Conservation (phyloP, 2,797 vertebrate genomes). For the Sibirionetta formosa region DNA sequence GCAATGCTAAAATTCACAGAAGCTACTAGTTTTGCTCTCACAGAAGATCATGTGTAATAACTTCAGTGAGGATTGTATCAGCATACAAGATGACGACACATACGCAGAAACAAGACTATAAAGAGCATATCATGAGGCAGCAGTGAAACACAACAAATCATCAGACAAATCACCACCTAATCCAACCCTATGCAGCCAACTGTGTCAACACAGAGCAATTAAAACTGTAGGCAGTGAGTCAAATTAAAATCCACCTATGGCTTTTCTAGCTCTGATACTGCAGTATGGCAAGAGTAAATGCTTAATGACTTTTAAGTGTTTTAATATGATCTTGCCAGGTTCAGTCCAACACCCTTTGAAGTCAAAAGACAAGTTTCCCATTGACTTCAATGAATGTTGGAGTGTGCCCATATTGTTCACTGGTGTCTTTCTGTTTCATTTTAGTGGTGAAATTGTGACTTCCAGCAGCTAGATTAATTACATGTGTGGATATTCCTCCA, state of each 20-base stretch:
- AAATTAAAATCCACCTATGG: constrained; percentile 21
- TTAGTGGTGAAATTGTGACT: constrained; percentile 40
- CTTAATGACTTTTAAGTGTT: neutral
- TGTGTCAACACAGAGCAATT: neutral
- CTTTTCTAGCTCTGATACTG: neutral
- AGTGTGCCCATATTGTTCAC: neutral
- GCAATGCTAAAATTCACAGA: neutral
- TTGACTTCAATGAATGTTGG: neutral
- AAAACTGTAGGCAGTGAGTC: neutral
- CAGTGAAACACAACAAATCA: neutral
- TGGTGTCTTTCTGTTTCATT: constrained; percentile 8
- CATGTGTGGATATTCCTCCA: constrained; percentile 25
- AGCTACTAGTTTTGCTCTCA: neutral
- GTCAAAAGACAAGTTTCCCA: constrained; percentile 8
- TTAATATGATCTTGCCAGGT: neutral
- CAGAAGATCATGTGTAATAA: neutral
- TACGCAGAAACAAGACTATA: neutral
- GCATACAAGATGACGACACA: rapidly evolving
- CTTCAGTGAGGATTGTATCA: neutral
- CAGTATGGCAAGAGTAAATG: neutral
- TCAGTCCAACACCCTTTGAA: constrained; percentile 22
- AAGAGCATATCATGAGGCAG: neutral
- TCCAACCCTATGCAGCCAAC: neutral
- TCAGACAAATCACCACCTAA: neutral
- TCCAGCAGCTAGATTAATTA: constrained; percentile 58